Conservation (phyloP, 92 coral and sea anemone species). For the Porites divaricata region DNA sequence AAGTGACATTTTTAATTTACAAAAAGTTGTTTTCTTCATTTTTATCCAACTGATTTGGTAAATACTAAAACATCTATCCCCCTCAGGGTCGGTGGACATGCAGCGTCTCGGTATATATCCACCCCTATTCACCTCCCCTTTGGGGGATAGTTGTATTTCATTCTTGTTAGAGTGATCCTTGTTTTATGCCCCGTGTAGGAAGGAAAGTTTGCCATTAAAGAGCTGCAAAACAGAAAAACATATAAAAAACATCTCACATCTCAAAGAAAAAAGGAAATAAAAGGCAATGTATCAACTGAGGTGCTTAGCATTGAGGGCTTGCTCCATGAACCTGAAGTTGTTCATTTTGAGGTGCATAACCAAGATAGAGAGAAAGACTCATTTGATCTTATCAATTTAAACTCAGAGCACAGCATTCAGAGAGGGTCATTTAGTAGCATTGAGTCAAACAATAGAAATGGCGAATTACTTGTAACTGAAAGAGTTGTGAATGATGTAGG, state of each 20-base stretch:
- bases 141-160: not conserved
- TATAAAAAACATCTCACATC: not conserved
- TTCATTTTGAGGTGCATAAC: not conserved
- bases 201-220: constrained; percentile 1
- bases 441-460: not conserved
- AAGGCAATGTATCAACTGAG: not conserved
- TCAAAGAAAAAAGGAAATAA: not conserved
- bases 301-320: not conserved
- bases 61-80: too few relatives aligned
- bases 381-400: constrained; percentile 13
- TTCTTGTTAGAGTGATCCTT: not conserved
- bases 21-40: too few relatives aligned
- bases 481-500: not conserved
- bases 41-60: too few relatives aligned
- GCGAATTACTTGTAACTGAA: not conserved
- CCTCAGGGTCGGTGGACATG: too few relatives aligned
- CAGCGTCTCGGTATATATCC: too few relatives aligned
- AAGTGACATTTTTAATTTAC: too few relatives aligned
- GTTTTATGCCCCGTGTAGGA: constrained; percentile 6
- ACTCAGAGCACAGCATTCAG: not conserved
- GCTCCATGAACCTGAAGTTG: not conserved
- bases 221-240: constrained; percentile 3
- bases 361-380: not conserved
- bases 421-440: not conserved
- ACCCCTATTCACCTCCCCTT: too few relatives aligned